Evolutionary conservation across 2,113 vertebrate genomes (phyloP), one percentile per base, ranked within the genome.

Genomic region (Strix aluco): DNA sequence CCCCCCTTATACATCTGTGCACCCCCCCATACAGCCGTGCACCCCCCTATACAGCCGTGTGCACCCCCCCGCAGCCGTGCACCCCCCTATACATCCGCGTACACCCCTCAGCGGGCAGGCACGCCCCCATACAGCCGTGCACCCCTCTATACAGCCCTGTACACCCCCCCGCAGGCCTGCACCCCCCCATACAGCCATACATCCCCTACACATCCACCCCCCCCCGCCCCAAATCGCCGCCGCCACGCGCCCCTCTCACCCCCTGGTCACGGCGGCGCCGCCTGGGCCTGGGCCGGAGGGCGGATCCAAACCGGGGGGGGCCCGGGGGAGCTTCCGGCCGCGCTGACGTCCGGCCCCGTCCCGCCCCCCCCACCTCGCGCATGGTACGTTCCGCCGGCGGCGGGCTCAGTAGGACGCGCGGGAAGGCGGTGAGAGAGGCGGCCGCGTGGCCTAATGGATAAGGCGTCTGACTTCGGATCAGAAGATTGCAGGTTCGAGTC

Each of bases 401-500:
- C 0, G 2, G 3, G 1, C 57, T 86, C 42, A 92, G 57, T 86
- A 58, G 0, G 14, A 15, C 9, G 8, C 1, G 29, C 10, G 19
- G 58, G 1, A 1, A 0, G 0, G 0, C 0, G 0, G 19, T 20
- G 17, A 20, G 19, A 16, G 2, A 12, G 13, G 46, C 29, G 95
- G 86, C 95, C 95, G 92, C 97, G 98, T 98, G 98, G 98, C 97
- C 96, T 98, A 98, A 98, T 98, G 98, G 97, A 98, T 98, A 98
- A 98, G 96, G 97, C 95, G 97, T 97, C 97, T 98, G 98, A 98
- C 97, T 98, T 97, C 95, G 96, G 96, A 98, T 98, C 97, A 97
- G 97, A 98, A 98, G 97, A 97, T 97, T 97, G 95, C 98, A 97
- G 98, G 98, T 98, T 98, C 98, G 98, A 98, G 98, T 98, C 98